Percentiles rank a stretch among this genome's conserved stretches.
These are phyloP conservation scores for Leptinotarsa peninsularis DNA, from an alignment of 2,888 invertebrate species.

Conservation along the genomic window DNA sequence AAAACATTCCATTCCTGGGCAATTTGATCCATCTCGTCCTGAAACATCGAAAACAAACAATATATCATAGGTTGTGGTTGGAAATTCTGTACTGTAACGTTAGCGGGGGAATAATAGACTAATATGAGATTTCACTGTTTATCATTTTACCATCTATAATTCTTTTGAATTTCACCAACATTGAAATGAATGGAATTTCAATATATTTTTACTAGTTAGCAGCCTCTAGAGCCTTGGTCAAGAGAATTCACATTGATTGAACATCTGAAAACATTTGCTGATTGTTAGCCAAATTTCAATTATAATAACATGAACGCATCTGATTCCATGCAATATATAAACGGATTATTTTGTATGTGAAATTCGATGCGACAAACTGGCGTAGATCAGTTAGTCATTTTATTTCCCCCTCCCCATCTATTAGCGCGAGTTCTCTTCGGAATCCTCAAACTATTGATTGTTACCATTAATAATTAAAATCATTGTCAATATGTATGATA, in stretches of 20 bases:
- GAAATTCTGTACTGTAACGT: no score
- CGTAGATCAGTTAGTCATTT: not conserved
- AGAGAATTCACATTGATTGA: no score
- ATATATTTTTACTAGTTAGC: no score
- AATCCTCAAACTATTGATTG: not conserved
- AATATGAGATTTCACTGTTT: no score
- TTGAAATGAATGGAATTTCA: no score
- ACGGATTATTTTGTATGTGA: not conserved
- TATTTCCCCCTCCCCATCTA: not conserved
- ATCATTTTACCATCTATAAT: no score
- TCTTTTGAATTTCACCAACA: no score
- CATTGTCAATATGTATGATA: not conserved
- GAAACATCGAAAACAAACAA: not conserved
- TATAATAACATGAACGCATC: not conserved
- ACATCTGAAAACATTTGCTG: not conserved
- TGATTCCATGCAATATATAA: not conserved
- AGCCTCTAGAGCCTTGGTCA: no score
- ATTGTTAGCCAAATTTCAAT: not conserved
- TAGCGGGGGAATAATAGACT: no score
- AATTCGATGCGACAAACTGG: constrained; percentile 1
- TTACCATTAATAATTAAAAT: not conserved
- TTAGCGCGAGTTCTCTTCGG: not conserved
- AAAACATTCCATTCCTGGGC: not conserved
- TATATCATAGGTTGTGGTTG: no score
- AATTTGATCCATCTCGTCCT: not conserved